Evolutionary conservation across 2,113 vertebrate genomes (phyloP), one percentile per base, ranked within the genome.

Genomic region (Austrofundulus limnaeus): DNA sequence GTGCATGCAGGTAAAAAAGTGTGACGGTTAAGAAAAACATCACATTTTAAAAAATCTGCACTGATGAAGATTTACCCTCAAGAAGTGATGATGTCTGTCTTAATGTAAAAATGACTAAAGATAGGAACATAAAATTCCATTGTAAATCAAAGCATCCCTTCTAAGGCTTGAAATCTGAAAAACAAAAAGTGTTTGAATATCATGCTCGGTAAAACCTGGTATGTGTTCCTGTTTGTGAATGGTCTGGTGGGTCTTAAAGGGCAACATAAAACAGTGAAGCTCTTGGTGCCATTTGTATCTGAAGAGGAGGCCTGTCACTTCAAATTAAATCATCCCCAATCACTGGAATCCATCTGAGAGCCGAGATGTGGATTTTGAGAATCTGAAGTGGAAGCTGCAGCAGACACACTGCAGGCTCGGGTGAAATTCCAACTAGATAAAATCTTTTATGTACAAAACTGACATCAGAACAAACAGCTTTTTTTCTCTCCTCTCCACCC

Each of bases 1-100:
- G 55, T 24, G 11, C 12, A 31, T 70, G 7, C 2, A 6, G 7
- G 24, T 31, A 59, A 47, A 48, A 37, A 7, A 17, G 3, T 0
- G 5, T 25, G 23, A 77, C 50, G 63, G 49, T 41, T 59, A 45
- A 21, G 51, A 47, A 43, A 56, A 47, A 11, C 5, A 23, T 14
- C 42, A 50, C 48, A 45, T 37, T 16, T 23, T 38, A 25, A 19
- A 19, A 20, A 57, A 57, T 20, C 38, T 21, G 54, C 57, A 47
- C 70, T 52, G 72, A 68, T 60, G 57, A 54, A 69, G 68, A 53
- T 63, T 41, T 69, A 34, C 62, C 28, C 55, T 58, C 19, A 14
- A 66, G 48, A 63, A 20, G 66, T 34, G 31, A 34, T 34, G 31
- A 34, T 8, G 31, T 34, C 31, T 34, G 1, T 34, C 10, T 34